Evolutionary conservation across 2,113 vertebrate species (phyloP).

Genomic region (Heterocephalus glaber): DNA sequence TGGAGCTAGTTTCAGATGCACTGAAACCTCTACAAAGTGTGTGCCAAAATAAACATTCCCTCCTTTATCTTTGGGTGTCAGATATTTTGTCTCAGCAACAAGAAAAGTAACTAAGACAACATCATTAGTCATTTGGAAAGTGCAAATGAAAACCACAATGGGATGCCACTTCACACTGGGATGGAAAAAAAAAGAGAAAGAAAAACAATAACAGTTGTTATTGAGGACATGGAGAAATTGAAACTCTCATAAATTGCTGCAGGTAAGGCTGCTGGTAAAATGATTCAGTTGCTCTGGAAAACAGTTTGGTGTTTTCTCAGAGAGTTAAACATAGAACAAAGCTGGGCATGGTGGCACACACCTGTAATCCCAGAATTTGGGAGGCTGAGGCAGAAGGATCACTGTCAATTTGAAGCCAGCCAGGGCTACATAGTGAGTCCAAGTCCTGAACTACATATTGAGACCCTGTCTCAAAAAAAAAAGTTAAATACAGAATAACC

Average conservation of each 20-base stretch:
- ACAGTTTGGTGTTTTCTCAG: background rate
- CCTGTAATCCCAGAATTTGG: background rate
- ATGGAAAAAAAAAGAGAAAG: background rate
- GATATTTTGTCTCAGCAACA: background rate
- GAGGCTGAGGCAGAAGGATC: background rate
- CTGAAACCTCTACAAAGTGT: background rate
- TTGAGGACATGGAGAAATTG: background rate
- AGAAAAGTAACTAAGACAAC: background rate
- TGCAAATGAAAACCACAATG: slow-evolving; percentile 39
- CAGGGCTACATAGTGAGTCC: background rate
- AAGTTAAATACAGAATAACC: background rate
- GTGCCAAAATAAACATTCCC: background rate
- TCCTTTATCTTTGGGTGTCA: background rate
- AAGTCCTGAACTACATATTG: background rate
- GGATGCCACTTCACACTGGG: background rate
- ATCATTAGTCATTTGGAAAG: background rate
- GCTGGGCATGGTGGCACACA: background rate
- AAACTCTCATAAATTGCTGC: background rate
- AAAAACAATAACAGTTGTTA: background rate
- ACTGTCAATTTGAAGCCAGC: background rate
- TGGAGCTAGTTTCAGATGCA: background rate
- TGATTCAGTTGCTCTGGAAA: background rate
- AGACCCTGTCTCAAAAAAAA: background rate
- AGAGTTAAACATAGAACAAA: background rate
- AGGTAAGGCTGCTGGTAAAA: background rate